These are phyloP conservation scores for Taphrorychus bicolor DNA, from an alignment of 2,888 invertebrate genomes.

Conservation along the genomic window DNA sequence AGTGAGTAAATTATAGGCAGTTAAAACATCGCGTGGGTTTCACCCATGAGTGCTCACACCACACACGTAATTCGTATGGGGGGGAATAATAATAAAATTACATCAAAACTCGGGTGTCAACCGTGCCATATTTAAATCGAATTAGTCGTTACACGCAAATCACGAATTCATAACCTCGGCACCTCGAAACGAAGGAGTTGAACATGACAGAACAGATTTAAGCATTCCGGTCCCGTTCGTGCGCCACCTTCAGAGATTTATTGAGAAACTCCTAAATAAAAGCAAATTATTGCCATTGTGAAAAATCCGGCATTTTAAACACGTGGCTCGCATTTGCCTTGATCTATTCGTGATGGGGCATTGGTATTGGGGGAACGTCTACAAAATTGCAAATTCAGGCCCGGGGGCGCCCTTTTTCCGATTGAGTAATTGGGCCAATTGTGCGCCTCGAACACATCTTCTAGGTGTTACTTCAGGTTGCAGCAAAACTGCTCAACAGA, in stretches of 20 bases:
- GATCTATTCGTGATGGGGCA: slow-evolving; percentile 3
- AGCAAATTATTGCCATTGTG: slow-evolving; percentile 33
- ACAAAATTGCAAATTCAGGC: slow-evolving; percentile 5
- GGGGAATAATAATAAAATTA: slow-evolving; percentile 30
- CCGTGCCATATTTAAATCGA: slow-evolving; percentile 32
- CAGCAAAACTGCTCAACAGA: not conserved
- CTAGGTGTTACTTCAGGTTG: not conserved
- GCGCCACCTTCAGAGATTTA: slow-evolving; percentile 26
- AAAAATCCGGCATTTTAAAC: slow-evolving; percentile 21
- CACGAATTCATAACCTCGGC: slow-evolving; percentile 32
- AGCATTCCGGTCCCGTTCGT: slow-evolving; percentile 1
- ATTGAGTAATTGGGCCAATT: not conserved
- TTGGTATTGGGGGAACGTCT: slow-evolving; percentile 11
- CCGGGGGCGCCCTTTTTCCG: not conserved
- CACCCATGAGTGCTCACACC: slow-evolving; percentile 15
- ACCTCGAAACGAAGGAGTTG: slow-evolving; percentile 24
- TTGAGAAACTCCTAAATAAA: slow-evolving; percentile 31
- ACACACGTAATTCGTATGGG: slow-evolving; percentile 15
- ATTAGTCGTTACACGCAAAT: slow-evolving; percentile 38
- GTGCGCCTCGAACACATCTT: not conserved
- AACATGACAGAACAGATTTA: slow-evolving; percentile 8
- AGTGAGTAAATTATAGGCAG: not conserved
- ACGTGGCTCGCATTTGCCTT: slow-evolving; percentile 7
- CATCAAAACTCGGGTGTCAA: slow-evolving; percentile 34
- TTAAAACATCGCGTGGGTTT: slow-evolving; percentile 19